Evolutionary conservation across 1,140 invertebrate species (phyloP), one percentile per base, ranked within the genome.

Genomic region (Meloidogyne hapla): DNA sequence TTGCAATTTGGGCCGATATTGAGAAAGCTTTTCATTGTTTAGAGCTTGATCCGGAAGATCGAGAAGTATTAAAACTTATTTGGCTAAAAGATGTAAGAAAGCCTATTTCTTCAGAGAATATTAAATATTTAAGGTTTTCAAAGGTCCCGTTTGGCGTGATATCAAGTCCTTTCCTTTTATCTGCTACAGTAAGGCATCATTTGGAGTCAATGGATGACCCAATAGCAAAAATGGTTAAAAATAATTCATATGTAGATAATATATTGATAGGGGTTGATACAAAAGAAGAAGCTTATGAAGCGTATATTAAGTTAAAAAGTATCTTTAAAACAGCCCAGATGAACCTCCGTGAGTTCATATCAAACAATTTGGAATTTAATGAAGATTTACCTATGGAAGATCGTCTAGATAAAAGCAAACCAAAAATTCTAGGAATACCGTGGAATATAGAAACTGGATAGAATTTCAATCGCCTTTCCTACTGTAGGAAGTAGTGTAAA

Each of bases 181-280:
- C 76, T 38, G 69, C 62, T 1, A 77, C 76, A 0, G 13, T 77
- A 2, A 23, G 23, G 15, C 21, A 78, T 23, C 76, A 77, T 25
- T 74, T 77, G 2, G 18, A 80, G 9, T 21, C 9, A 18, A 38
- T 26, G 28, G 61, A 26, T 25, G 21, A 26, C n/a, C 70, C 26
- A 21, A 2, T 77, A 23, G 42, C 74, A 12, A 3, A 38, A 23
- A 21, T 61, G 64, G 13, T 78, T 38, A 13, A 8, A 15, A 9
- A 81, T 9, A 65, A 78, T 26, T 81, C 45, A 2, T 78, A 78
- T 26, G 77, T 81, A 0, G 77, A 77, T 26, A 77, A 77, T 42
- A 42, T 42, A 42, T 42, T 42, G 12, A 18, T 78, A 2, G 2
- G 26, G 1, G 13, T 23, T 2, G 69, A 78, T 8, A 26, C 26